Base-by-base conservation (phyloP, 2,113 vertebrate species). In the Craseonycteris thonglongyai region DNA sequence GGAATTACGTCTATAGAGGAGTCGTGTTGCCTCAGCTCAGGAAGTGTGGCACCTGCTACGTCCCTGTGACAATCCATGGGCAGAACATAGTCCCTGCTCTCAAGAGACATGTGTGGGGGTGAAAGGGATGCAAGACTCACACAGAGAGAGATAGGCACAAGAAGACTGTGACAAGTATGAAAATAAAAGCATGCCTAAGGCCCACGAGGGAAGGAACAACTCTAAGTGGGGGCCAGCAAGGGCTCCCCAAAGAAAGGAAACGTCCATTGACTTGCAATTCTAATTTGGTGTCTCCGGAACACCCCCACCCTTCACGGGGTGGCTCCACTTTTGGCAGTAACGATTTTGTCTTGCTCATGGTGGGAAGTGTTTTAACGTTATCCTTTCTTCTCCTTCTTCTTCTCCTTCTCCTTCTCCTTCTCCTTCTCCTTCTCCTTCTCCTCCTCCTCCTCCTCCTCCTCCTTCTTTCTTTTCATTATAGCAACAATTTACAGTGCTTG, bases 1-100 rank as follows among this genome's bases (percentile, higher is more conserved):
- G 49, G 30, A 12, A 0, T 7, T 13, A 4, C 0, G 0, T 15
- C 33, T 0, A 0, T 6, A 49, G n/a, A 35, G 13, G 40, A 6
- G 13, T 42, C 16, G 13, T 19, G 0, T 0, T 3, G 0, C 5
- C 18, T 33, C 21, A 0, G 2, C 14, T 12, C 4, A 21, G 66
- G 63, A n/a, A 38, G 30, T 0, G 0, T 26, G 0, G 2, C 4
- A 0, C 7, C 0, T 19, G 59, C 21, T 24, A 47, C 71, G 54
- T 33, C n/a, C 3, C 3, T 1, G 5, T 35, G 24, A 12, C 1
- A 0, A 22, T 12, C 7, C 22, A 30, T 8, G 7, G 42, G 40
- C n/a, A 9, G 47, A 24, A 28, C 0, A 0, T 26, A 7, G 18
- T 40, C 33, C 22, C 0, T 19, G 59, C 63, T 81, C 40, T 6